Evolutionary conservation across 2,888 invertebrate species (phyloP).

Genomic region (Junonia oenone): DNA sequence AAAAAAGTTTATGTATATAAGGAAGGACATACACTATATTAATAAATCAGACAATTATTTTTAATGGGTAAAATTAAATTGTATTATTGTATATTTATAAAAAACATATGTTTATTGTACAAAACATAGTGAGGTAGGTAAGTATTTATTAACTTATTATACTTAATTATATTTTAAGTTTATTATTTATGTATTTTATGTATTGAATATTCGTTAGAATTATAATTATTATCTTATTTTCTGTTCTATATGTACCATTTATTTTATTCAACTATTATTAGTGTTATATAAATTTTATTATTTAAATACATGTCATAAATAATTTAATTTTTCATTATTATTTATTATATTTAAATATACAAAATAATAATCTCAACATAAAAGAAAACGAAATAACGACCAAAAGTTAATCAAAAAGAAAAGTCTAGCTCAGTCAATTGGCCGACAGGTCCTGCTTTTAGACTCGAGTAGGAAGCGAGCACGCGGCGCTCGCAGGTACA

Average conservation of each 20-base stretch:
- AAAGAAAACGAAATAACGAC: constrained; percentile 27
- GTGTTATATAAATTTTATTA: too few species aligned
- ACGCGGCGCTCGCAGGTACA: constrained; percentile 64
- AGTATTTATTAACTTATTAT: constrained; percentile 6
- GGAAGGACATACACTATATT: neutral
- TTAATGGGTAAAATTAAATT: neutral
- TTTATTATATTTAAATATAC: too few species aligned
- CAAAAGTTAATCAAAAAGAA: constrained; percentile 30
- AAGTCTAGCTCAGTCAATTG: constrained; percentile 45
- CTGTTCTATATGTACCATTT: neutral
- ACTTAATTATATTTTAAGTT: neutral
- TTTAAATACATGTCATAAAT: too few species aligned
- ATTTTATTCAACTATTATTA: neutral
- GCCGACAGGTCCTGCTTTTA: constrained; percentile 77
- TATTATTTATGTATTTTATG: neutral
- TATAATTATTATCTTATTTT: neutral
- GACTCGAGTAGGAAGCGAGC: constrained; percentile 72
- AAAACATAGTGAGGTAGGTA: neutral
- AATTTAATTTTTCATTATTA: too few species aligned
- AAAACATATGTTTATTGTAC: too few species aligned
- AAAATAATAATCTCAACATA: neutral
- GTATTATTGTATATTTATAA: neutral
- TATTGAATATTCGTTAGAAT: neutral
- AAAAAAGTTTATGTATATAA: neutral
- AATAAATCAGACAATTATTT: neutral